A percentile compares a stretch with the other conserved stretches of the same genome.
These are phyloP conservation scores for Dicentrarchus labrax DNA, from an alignment of 2,113 vertebrate genomes.

Conservation along the genomic window DNA sequence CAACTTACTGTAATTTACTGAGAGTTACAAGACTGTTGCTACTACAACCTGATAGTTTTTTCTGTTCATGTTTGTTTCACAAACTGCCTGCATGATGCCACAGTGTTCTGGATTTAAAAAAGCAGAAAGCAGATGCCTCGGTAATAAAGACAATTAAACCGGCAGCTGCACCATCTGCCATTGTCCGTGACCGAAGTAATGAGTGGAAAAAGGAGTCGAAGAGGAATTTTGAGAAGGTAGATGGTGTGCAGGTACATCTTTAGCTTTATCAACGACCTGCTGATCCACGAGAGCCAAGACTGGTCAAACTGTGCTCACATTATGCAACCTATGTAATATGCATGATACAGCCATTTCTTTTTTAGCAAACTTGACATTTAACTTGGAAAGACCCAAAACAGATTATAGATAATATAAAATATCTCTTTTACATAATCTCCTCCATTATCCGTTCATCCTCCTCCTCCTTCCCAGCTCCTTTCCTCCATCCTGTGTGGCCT, in stretches of 20 bases:
- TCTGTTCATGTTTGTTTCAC: constrained; percentile 43
- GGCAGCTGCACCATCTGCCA: constrained; percentile 76
- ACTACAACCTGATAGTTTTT: constrained; percentile 12
- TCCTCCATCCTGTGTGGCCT: constrained; percentile 36
- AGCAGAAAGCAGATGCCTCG: constrained; percentile 76
- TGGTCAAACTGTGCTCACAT: background rate
- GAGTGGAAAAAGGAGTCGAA: constrained; percentile 52
- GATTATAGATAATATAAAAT: constrained; percentile 36
- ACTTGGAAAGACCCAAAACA: constrained; percentile 17
- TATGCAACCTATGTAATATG: background rate
- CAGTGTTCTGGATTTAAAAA: constrained; percentile 62
- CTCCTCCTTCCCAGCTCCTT: background rate
- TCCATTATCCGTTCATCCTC: constrained; percentile 1
- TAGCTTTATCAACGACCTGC: background rate
- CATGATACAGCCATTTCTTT: background rate
- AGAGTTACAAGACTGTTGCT: background rate
- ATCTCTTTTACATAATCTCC: constrained; percentile 22
- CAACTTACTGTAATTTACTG: constrained; percentile 4
- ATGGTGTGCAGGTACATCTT: constrained; percentile 6
- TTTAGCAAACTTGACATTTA: constrained; percentile 34
- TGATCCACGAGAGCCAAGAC: background rate
- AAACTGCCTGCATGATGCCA: constrained; percentile 42
- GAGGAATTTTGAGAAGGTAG: constrained; percentile 41
- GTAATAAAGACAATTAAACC: constrained; percentile 80
- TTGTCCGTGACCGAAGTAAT: constrained; percentile 70